Percentiles rank a stretch among this genome's conserved stretches.
Evolutionary conservation across 2,113 vertebrate species (phyloP).

Genomic region (Alosa alosa): DNA sequence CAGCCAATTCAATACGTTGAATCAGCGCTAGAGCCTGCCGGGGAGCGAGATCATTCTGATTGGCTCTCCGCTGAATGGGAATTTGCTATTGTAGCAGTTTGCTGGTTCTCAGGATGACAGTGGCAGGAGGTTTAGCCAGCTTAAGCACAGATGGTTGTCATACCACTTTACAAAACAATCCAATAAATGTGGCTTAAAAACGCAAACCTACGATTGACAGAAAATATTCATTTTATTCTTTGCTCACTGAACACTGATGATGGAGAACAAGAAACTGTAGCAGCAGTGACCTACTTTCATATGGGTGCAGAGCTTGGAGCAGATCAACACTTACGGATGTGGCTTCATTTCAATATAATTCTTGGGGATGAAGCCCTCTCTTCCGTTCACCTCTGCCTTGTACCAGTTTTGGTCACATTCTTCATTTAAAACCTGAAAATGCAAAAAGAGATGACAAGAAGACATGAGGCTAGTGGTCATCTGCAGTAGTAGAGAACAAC

Average conservation of each 20-base stretch:
- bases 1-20: no score
- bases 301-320: neutral
- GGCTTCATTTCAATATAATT: constrained; percentile 92
- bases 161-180: no score
- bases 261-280: neutral
- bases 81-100: no score
- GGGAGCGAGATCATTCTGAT: no score
- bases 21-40: no score
- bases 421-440: constrained; percentile 82
- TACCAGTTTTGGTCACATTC: constrained; percentile 92
- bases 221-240: no score
- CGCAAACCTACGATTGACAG: no score
- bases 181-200: no score
- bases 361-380: constrained; percentile 88
- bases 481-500: neutral
- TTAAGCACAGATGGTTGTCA: no score
- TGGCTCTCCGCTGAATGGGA: no score
- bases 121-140: no score
- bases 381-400: constrained; percentile 87
- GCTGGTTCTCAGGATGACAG: no score
- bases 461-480: neutral
- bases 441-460: neutral
- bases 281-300: neutral
- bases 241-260: neutral
- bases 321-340: constrained; percentile 77